These are phyloP conservation scores for Octonoba sinensis DNA, from an alignment of 2,888 invertebrate species.

Conservation along the genomic window DNA sequence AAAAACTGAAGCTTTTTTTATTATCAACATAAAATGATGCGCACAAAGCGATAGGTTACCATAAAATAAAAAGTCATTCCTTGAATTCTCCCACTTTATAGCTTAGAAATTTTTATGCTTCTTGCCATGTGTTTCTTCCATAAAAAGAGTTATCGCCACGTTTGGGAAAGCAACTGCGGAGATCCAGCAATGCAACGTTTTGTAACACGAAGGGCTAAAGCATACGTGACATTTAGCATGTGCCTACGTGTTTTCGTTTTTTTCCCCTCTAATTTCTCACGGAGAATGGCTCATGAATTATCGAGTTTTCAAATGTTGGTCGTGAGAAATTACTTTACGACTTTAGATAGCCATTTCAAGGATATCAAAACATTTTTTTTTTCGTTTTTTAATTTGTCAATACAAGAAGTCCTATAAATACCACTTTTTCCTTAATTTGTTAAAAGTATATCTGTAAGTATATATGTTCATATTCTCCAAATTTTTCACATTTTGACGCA, in stretches of 20 bases:
- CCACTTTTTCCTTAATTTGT: too few relatives aligned
- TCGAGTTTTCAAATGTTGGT: too few relatives aligned
- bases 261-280: not conserved
- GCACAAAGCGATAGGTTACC: slow-evolving; percentile 30
- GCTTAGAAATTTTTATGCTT: slow-evolving; percentile 37
- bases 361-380: too few relatives aligned
- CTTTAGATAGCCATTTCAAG: too few relatives aligned
- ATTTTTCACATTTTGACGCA: too few relatives aligned
- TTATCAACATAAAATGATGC: slow-evolving; percentile 44
- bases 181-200: not conserved
- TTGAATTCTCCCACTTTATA: slow-evolving; percentile 31
- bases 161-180: slow-evolving; percentile 8
- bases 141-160: slow-evolving; percentile 30
- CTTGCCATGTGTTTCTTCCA: slow-evolving; percentile 51
- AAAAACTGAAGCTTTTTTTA: slow-evolving; percentile 18
- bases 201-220: not conserved
- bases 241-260: not conserved
- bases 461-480: too few relatives aligned
- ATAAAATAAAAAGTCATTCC: slow-evolving; percentile 46
- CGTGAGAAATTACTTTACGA: too few relatives aligned
- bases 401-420: too few relatives aligned
- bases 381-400: too few relatives aligned
- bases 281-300: not conserved
- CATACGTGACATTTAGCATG: slow-evolving; percentile 7
- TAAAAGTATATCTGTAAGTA: too few relatives aligned